Evolutionary conservation across 1,140 invertebrate genomes (phyloP).

Genomic region (Leptoteleia sp.): DNA sequence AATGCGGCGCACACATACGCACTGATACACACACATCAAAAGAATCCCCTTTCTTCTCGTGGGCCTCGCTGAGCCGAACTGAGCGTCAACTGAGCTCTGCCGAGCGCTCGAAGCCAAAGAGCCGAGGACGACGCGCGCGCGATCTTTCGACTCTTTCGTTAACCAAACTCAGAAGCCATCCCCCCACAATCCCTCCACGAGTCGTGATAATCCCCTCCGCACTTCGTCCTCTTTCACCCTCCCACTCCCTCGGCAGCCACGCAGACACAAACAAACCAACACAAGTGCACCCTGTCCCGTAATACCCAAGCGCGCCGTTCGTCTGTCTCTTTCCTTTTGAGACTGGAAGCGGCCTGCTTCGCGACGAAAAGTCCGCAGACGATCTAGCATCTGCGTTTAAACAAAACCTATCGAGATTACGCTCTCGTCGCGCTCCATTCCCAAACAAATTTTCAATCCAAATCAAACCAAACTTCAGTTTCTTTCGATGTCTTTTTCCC

Average conservation of each 20-base stretch:
- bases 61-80: slow-evolving; percentile 80
- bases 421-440: too few relatives aligned
- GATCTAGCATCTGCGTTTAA: slow-evolving; percentile 21
- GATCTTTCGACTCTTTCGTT: slow-evolving; percentile 76
- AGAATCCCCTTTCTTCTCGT: slow-evolving; percentile 76
- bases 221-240: slow-evolving; percentile 42
- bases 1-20: slow-evolving; percentile 68
- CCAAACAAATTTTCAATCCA: too few relatives aligned
- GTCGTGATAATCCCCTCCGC: slow-evolving; percentile 55
- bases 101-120: slow-evolving; percentile 74
- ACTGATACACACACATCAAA: slow-evolving; percentile 72
- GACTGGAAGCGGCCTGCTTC: slow-evolving; percentile 32
- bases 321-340: slow-evolving; percentile 60
- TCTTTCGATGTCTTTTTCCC: too few relatives aligned
- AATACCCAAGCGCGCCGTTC: slow-evolving; percentile 32
- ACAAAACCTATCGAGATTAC: slow-evolving; percentile 23
- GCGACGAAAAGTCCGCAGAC: slow-evolving; percentile 37
- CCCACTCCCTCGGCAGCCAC: slow-evolving; percentile 30
- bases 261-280: slow-evolving; percentile 64
- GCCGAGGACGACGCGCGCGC: slow-evolving; percentile 74
- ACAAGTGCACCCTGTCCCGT: slow-evolving; percentile 53
- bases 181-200: slow-evolving; percentile 67
- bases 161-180: slow-evolving; percentile 69
- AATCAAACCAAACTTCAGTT: too few relatives aligned
- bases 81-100: slow-evolving; percentile 80